Base-by-base conservation (phyloP, 2,888 invertebrate species). In the Herminia tarsipennalis region DNA sequence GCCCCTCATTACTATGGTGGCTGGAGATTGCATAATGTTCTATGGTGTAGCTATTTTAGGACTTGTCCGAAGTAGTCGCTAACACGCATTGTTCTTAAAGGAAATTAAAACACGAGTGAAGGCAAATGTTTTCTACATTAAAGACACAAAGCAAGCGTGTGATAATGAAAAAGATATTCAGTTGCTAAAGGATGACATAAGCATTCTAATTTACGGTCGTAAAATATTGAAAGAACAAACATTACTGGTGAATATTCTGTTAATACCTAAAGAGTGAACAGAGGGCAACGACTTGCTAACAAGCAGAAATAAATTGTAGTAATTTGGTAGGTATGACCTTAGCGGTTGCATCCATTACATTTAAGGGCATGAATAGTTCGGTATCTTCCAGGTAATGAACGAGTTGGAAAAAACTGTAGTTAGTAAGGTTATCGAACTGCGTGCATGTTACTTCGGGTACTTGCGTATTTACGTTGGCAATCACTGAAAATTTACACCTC, bases 401-500 rank as follows among this genome's bases (percentile, higher is more conserved):
- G 1, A 42, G 41, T 38, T 40, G 1, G 21, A 47, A 52, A 56
- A 50, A 18, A 47, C 24, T 34, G 24, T 43, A 29, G 47, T 39
- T 27, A 22, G 54, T 50, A 53, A 68, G 85, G 84, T 84, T 76
- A 77, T 75, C 71, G 83, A 86, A 79, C 86, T 78, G 54, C 42
- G 57, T 70, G 70, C 66, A 77, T 57, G 59, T 67, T 70, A 53
- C 66, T 67, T 70, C 73, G 70, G 73, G 55, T 75, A 67, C 70
- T 65, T 59, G 72, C 71, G 62, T 83, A 77, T 87, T 83, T 84
- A 78, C 79, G 77, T 71, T 71, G 53, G 72, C 75, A 83, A 87
- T 85, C 78, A 81, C 77, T 78, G 73, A 77, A 75, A 83, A 86
- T 86, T 86, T 81, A 82, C 88, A 87, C 86, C 76, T 81, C 62